Evolutionary conservation across 2,113 vertebrate genomes (phyloP), one percentile per base, ranked within the genome.

Genomic region (Salvelinus fontinalis): DNA sequence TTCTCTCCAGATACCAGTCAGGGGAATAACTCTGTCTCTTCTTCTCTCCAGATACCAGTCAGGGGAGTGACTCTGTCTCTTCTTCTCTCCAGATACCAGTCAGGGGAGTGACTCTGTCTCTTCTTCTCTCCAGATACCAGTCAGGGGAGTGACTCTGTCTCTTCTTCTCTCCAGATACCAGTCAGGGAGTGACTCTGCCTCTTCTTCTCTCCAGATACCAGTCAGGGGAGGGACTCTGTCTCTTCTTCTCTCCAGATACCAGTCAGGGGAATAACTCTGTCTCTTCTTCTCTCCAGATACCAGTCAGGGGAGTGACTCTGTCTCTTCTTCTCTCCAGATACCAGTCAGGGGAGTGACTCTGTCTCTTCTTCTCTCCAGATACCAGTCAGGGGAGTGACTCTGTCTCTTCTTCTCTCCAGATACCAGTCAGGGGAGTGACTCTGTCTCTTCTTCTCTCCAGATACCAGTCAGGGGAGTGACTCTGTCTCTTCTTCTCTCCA

Each of bases 1-100:
- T 69, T 51, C 22, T 3, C 24, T 88, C 64, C 80, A 99, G 97
- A 95, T 98, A 74, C n/a, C n/a, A n/a, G n/a, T n/a, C n/a, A n/a
- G n/a, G n/a, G n/a, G n/a, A n/a, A n/a, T n/a, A n/a, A n/a, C n/a
- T n/a, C n/a, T n/a, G n/a, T 51, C 27, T 77, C 54, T 83, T 64
- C 4, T 69, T 51, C 22, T 3, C 24, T 88, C 64, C 80, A 99
- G 97, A 95, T 98, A 74, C n/a, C n/a, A n/a, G n/a, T n/a, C n/a
- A n/a, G n/a, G n/a, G n/a, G n/a, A n/a, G n/a, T n/a, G n/a, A n/a
- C n/a, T n/a, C n/a, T n/a, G n/a, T 51, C 27, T 77, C 54, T 83
- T 64, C 4, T 69, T 51, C 22, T 3, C 24, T 88, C 64, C 80
- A 99, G 97, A 95, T 98, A 74, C n/a, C n/a, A n/a, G n/a, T n/a